phyloP scores from a whole-genome alignment of 30 jellyfish, hydroid and myxozoan genomes.

The Turritopsis rubra region DNA sequence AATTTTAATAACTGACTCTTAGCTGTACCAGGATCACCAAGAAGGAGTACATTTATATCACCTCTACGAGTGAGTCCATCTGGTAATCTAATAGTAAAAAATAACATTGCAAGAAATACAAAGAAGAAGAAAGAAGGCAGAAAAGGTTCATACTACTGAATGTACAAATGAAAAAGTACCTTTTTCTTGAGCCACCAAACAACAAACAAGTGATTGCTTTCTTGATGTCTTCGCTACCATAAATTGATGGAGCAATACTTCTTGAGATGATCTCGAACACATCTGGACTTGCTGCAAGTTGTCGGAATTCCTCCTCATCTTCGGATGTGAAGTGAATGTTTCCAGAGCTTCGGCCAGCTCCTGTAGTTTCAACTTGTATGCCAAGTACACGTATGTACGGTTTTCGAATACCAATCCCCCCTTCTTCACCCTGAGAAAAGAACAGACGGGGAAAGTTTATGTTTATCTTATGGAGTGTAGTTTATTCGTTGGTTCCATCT shows the following conservation, averaged over 20 bases:
- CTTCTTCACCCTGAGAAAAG: conserved; percentile 3
- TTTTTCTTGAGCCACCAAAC: conserved; percentile 99
- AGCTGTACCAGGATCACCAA: conserved; percentile 99
- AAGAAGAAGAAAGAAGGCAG: not conserved
- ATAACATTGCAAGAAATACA: not conserved
- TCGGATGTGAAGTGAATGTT: conserved; percentile 68
- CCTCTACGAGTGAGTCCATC: conserved; percentile 99
- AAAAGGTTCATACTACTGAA: not conserved
- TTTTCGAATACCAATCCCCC: conserved; percentile 95
- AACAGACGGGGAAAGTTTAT: too few species aligned
- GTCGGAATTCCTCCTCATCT: conserved; percentile 84
- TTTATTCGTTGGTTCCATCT: not conserved
- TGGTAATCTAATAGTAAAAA: conserved; percentile 55
- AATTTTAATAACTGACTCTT: conserved; percentile 97
- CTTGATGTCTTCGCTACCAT: conserved; percentile 94
- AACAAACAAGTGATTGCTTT: conserved; percentile 96
- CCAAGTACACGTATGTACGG: conserved; percentile 98
- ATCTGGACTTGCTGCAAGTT: conserved; percentile 75
- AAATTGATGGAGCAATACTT: conserved; percentile 98
- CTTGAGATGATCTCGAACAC: conserved; percentile 75
- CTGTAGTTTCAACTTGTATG: conserved; percentile 83
- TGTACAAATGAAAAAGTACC: conserved; percentile 36
- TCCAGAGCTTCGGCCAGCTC: conserved; percentile 87
- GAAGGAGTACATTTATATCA: conserved; percentile 90
- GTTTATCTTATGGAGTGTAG: not conserved